These are phyloP conservation scores for Hypselothyrea guttata DNA, from an alignment of 2,888 invertebrate genomes.

Conservation along the genomic window DNA sequence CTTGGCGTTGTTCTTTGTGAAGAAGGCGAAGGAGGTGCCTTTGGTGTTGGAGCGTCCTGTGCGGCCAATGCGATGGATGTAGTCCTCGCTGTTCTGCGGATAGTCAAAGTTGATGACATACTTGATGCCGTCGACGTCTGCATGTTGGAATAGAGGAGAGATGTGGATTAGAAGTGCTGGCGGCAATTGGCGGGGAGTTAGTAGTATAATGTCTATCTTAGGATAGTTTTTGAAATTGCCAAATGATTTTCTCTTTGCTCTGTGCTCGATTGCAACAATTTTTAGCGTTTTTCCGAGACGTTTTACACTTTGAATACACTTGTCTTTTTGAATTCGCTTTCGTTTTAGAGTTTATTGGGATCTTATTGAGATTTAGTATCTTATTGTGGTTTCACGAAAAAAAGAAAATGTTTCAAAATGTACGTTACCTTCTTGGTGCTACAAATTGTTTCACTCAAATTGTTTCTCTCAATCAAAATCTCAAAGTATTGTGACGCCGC, in stretches of 20 bases:
- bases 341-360: conserved; percentile 31
- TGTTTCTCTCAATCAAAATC: conserved; percentile 77
- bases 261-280: conserved; percentile 69
- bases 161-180: conserved; percentile 8
- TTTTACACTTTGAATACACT: conserved; percentile 76
- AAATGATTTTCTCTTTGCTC: conserved; percentile 58
- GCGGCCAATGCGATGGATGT: conserved; percentile 97
- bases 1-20: conserved; percentile 93
- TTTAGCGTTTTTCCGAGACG: conserved; percentile 73
- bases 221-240: conserved; percentile 68
- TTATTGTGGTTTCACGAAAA: conserved; percentile 50
- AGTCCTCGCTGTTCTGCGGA: conserved; percentile 97
- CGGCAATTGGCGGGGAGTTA: too few relatives aligned
- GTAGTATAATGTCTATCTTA: conserved; percentile 13
- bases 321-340: conserved; percentile 63
- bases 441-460: conserved; percentile 76
- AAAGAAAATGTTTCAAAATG: conserved; percentile 77
- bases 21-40: conserved; percentile 97
- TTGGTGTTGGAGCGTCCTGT: conserved; percentile 94
- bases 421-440: conserved; percentile 77
- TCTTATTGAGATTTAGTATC: conserved; percentile 25
- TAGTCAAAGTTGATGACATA: conserved; percentile 98
- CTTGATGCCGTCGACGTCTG: conserved; percentile 98
- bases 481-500: conserved; percentile 69
- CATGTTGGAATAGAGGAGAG: conserved; percentile 36